A percentile compares a stretch with the other conserved stretches of the same genome.
Conservation (phyloP, 2,113 vertebrate species). For the Gopherus flavomarginatus region DNA sequence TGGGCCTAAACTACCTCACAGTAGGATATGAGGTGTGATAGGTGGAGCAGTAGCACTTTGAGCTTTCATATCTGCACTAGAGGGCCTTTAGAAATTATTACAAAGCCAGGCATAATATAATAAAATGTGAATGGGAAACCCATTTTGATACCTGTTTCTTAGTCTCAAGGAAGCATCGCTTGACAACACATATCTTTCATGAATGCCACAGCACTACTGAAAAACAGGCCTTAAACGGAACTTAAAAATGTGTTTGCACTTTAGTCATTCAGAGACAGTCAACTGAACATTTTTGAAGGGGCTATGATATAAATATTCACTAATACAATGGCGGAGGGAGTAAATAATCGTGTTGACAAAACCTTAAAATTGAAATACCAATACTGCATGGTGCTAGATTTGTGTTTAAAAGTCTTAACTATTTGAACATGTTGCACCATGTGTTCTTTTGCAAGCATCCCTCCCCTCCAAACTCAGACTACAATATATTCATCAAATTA, state of each 20-base stretch:
- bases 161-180: not conserved
- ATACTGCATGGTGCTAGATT: not conserved
- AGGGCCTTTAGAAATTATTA: not conserved
- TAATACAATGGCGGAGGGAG: not conserved
- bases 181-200: not conserved
- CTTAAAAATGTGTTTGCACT: not conserved
- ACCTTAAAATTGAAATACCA: not conserved
- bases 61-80: not conserved
- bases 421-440: constrained; percentile 12
- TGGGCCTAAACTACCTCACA: not conserved
- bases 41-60: not conserved
- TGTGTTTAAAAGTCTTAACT: constrained; percentile 7
- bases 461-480: not conserved
- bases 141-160: not conserved
- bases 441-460: not conserved
- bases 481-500: constrained; percentile 53
- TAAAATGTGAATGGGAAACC: not conserved
- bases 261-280: not conserved
- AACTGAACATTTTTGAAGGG: not conserved
- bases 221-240: constrained; percentile 1
- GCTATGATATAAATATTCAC: not conserved
- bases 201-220: not conserved
- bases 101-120: not conserved
- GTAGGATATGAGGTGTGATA: not conserved
- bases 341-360: constrained; percentile 13